Evolutionary conservation across 2,113 vertebrate species (phyloP).

Genomic region (Caretta caretta): DNA sequence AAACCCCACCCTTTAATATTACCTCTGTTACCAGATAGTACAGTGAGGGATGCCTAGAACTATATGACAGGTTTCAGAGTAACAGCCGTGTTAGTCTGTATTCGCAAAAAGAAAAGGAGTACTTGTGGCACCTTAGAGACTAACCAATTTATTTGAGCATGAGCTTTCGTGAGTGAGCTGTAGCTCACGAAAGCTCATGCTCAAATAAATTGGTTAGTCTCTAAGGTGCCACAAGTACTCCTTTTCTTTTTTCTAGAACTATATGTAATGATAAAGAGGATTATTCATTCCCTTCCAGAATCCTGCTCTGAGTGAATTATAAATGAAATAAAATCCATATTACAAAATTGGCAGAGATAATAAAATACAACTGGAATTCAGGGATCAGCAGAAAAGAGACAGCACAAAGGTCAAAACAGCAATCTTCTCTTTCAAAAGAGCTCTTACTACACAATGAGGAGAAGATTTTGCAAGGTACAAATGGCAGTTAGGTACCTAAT

Average conservation of each 20-base stretch:
- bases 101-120: too few species aligned
- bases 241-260: too few species aligned
- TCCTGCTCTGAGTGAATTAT: background rate
- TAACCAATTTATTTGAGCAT: too few species aligned
- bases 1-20: fast-evolving
- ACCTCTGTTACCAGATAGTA: background rate
- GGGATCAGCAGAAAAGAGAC: background rate
- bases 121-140: too few species aligned
- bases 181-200: too few species aligned
- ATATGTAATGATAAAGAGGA: background rate
- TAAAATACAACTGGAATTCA: background rate
- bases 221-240: too few species aligned
- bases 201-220: too few species aligned
- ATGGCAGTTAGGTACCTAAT: background rate
- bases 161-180: too few species aligned
- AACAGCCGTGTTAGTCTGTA: too few species aligned
- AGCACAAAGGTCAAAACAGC: background rate
- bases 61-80: too few species aligned
- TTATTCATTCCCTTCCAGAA: background rate
- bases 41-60: background rate
- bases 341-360: background rate
- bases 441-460: background rate
- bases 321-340: background rate
- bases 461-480: background rate
- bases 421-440: background rate